phyloP scores from a whole-genome alignment of 2,113 vertebrate genomes.

The Triplophysa siluroides region DNA sequence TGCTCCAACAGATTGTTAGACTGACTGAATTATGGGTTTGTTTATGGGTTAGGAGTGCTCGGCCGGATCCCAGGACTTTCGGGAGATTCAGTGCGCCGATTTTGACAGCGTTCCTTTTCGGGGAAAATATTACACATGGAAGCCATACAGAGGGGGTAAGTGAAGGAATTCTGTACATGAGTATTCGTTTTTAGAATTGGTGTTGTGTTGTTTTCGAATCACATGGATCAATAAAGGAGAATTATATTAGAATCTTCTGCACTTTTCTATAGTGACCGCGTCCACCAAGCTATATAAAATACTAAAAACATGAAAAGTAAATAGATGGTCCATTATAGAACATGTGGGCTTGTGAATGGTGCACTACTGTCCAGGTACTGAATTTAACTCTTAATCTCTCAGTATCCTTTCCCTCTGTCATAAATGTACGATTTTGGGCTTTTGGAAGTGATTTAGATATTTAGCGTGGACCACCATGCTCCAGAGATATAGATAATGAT shows the following conservation, averaged over 20 bases:
- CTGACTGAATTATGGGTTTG: slow-evolving; percentile 12
- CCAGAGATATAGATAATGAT: slow-evolving; percentile 22
- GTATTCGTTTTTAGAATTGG: too few species aligned
- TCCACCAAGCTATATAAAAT: too few species aligned
- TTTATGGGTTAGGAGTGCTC: slow-evolving; percentile 83
- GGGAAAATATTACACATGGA: slow-evolving; percentile 98
- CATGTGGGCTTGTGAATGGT: too few species aligned
- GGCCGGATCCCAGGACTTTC: slow-evolving; percentile 87
- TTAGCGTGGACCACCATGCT: slow-evolving; percentile 25
- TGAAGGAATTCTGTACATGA: background rate
- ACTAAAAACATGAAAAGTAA: too few species aligned
- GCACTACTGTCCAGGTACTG: background rate
- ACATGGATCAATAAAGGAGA: too few species aligned
- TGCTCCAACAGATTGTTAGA: too few species aligned
- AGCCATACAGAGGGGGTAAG: slow-evolving; percentile 93
- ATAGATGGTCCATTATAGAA: too few species aligned
- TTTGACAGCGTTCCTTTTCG: slow-evolving; percentile 93
- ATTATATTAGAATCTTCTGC: too few species aligned
- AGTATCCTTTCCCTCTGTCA: background rate
- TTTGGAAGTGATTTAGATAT: slow-evolving; percentile 10
- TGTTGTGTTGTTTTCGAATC: too few species aligned
- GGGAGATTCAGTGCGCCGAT: slow-evolving; percentile 91
- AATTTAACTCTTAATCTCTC: background rate
- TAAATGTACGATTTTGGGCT: background rate
- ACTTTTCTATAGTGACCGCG: too few species aligned